Evolutionary conservation across 2,888 invertebrate genomes (phyloP).

Genomic region (Elgonia sp.): DNA sequence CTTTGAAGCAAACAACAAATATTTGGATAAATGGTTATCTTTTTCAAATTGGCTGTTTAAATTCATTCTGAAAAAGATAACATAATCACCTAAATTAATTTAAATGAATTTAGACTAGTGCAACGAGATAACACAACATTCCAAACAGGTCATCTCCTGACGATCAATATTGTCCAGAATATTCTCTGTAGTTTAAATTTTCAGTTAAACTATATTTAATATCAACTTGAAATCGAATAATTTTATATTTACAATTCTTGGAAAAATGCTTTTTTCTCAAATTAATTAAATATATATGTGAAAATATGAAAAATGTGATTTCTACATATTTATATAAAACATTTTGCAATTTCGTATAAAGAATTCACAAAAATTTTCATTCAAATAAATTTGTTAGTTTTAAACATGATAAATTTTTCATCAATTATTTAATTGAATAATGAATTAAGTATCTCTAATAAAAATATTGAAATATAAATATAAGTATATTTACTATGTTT

Average conservation of each 20-base stretch:
- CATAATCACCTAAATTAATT: neutral
- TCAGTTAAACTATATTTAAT: neutral
- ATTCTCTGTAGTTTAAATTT: neutral
- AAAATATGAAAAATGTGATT: no score
- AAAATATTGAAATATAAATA: no score
- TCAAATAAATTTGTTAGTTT: no score
- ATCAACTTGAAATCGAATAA: neutral
- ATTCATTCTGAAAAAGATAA: no score
- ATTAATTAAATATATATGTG: neutral
- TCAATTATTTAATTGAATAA: no score
- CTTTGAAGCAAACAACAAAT: no score
- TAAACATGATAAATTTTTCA: no score
- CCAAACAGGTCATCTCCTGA: neutral
- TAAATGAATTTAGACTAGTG: neutral
- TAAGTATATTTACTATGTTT: neutral
- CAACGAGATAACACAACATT: no score
- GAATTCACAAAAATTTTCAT: no score
- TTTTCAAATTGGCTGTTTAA: neutral
- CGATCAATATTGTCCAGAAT: conserved; percentile 4
- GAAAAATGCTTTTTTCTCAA: neutral
- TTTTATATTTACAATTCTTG: neutral
- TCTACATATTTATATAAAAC: no score
- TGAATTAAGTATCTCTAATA: no score
- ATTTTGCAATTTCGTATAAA: no score
- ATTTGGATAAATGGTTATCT: neutral